Evolutionary conservation across 1,140 invertebrate species (phyloP), one percentile per base, ranked within the genome.

Genomic region (Drusus annulatus): DNA sequence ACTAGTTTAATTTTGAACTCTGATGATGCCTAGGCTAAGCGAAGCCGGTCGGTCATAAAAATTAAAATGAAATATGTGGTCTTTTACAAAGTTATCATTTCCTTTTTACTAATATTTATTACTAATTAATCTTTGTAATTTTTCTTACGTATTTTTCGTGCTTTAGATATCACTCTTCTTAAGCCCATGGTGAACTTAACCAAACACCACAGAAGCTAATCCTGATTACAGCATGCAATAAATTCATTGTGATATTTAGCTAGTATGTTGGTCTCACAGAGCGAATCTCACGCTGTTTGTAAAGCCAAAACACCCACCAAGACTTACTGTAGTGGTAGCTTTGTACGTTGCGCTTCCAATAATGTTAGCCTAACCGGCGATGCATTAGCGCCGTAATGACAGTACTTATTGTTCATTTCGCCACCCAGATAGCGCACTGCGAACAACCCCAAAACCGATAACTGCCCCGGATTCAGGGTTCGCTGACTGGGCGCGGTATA

Each of bases 311-410:
- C 36, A 23, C 31, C 76, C 62, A 15, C 25, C 23, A 28, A 50
- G 36, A 75, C 23, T 17, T 16, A 10, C 73, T 7, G 62, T 45
- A 10, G 36, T 7, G 5, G 62, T 45, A 10, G 36, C 10, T 10
- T 45, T 45, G 36, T 45, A 10, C 36, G 10, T n/a, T 23, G 50
- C 28, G 62, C 54, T 45, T 52, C 36, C 76, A 78, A 56, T 75
- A 79, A 54, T 78, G 80, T 81, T 74, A 56, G 58, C 65, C 71
- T 74, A 68, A 74, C 77, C 76, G 76, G 50, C 69, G 79, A 81
- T 81, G 80, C 77, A 81, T 81, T 65, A 60, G 77, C 65, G 52
- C 31, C 62, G 62, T 79, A 81, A 81, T 76, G 80, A 81, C 54
- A 63, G 76, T 76, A 76, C 71, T 81, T 76, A 79, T 58, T 76